phyloP scores from a whole-genome alignment of 2,888 invertebrate species.

The Automeris io region DNA sequence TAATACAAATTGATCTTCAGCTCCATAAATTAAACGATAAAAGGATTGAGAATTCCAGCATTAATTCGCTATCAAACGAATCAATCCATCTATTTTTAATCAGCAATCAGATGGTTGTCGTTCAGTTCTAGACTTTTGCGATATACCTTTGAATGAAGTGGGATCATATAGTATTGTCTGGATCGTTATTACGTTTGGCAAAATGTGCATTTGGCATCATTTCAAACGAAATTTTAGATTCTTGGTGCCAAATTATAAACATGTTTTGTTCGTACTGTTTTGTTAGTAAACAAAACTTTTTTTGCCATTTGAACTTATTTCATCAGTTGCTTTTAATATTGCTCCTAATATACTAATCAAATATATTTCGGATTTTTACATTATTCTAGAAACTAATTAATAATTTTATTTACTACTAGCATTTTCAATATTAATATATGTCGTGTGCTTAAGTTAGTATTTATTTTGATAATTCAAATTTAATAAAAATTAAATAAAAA shows the following conservation, averaged over 20 bases:
- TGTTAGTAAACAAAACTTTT: conserved; percentile 6
- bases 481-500: no score
- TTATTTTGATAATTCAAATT: no score
- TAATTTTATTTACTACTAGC: no score
- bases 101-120: background rate
- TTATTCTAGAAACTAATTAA: no score
- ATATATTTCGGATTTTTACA: no score
- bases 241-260: conserved; percentile 44
- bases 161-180: conserved; percentile 48
- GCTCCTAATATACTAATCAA: no score
- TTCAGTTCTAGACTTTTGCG: conserved; percentile 30
- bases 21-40: background rate
- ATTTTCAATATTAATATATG: no score
- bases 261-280: conserved; percentile 26
- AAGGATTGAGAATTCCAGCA: background rate
- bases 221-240: conserved; percentile 53
- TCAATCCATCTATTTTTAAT: background rate
- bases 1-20: no score
- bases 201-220: conserved; percentile 60
- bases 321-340: no score
- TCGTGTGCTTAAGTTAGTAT: no score
- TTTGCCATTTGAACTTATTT: background rate
- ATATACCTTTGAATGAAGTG: conserved; percentile 27
- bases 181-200: conserved; percentile 60
- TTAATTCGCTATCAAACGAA: background rate